These are phyloP conservation scores for Drosophila seguyi DNA, from an alignment of 1,140 invertebrate species.

Conservation along the genomic window DNA sequence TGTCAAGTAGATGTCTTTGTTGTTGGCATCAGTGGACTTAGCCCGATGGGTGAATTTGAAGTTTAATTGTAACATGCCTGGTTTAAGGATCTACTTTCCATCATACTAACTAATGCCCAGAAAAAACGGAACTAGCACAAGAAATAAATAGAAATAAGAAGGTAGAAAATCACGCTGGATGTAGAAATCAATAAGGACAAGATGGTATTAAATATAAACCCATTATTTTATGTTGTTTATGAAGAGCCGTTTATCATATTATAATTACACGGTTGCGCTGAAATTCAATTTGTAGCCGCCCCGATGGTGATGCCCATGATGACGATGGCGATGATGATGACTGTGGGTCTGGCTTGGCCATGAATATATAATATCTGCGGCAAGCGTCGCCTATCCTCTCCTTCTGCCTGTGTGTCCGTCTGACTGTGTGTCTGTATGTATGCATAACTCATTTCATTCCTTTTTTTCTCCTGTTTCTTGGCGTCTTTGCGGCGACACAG, in stretches of 20 bases:
- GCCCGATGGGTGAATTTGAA: slow-evolving; percentile 1
- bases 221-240: slow-evolving; percentile 1
- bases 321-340: slow-evolving; percentile 9
- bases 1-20: slow-evolving; percentile 9
- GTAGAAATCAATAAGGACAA: not conserved
- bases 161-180: not conserved
- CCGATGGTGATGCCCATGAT: slow-evolving; percentile 2
- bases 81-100: no score
- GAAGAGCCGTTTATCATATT: slow-evolving; percentile 20
- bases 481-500: slow-evolving; percentile 15
- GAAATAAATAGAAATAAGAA: not conserved
- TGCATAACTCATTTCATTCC: slow-evolving; percentile 21
- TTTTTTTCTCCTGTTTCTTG: slow-evolving; percentile 2
- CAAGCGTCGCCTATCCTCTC: slow-evolving; percentile 7
- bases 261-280: slow-evolving; percentile 19
- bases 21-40: slow-evolving; percentile 3
- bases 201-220: not conserved
- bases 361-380: slow-evolving; percentile 28
- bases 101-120: no score
- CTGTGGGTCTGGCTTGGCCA: slow-evolving; percentile 16
- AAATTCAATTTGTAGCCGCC: slow-evolving; percentile 23
- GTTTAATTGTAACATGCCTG: not conserved
- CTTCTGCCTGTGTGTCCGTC: not conserved
- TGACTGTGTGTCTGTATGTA: slow-evolving; percentile 1
- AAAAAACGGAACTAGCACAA: not conserved